Evolutionary conservation across 2,888 invertebrate species (phyloP).

Genomic region (Taphrorychus bicolor): DNA sequence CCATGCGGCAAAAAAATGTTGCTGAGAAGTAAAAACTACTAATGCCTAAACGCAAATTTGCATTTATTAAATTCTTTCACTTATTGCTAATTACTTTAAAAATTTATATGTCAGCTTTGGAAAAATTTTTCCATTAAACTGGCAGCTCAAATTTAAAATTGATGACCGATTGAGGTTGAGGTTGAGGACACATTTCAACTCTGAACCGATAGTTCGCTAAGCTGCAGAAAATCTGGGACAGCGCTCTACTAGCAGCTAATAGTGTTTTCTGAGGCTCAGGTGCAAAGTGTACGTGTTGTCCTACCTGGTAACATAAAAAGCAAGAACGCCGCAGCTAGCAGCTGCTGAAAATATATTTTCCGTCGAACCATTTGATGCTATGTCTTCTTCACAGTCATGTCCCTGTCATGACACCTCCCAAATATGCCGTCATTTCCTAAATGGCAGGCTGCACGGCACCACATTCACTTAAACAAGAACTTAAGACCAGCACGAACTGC

Average conservation of each 20-base stretch:
- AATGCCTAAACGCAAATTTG: no score
- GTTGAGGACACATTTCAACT: not conserved
- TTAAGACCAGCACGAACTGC: constrained; percentile 35
- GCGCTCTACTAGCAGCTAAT: not conserved
- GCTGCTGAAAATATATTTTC: constrained; percentile 55
- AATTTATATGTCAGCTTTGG: no score
- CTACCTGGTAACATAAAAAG: constrained; percentile 59
- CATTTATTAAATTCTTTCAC: no score
- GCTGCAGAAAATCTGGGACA: not conserved
- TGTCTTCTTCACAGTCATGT: constrained; percentile 55
- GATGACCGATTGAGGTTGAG: not conserved
- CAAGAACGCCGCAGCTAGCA: constrained; percentile 58
- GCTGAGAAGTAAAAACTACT: no score
- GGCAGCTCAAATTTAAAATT: no score
- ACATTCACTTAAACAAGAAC: constrained; percentile 30
- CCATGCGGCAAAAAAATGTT: no score
- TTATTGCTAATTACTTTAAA: no score
- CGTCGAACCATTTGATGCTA: constrained; percentile 54
- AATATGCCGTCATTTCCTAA: constrained; percentile 58
- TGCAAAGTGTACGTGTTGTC: not conserved
- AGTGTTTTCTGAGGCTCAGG: not conserved
- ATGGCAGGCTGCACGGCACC: constrained; percentile 47
- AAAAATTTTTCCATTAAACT: no score
- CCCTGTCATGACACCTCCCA: constrained; percentile 55
- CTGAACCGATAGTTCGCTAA: not conserved